Evolutionary conservation across 1,140 invertebrate species (phyloP).

Genomic region (Tetraneura akinire): DNA sequence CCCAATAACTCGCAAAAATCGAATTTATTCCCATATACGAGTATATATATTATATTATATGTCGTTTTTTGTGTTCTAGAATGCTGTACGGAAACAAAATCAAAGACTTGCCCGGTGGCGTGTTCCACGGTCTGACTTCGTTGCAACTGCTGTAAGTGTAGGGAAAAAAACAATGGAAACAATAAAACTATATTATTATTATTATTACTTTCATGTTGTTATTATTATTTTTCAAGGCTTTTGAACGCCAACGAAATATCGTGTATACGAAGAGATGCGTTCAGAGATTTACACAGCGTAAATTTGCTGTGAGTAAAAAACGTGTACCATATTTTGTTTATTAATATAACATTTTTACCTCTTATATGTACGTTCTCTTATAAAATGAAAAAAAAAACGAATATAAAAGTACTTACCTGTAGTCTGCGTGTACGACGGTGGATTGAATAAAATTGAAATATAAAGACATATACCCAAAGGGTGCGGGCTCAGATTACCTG

Average conservation of each 20-base stretch:
- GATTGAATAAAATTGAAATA: slow-evolving; percentile 26
- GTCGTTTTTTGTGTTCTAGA: slow-evolving; percentile 62
- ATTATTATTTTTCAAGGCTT: slow-evolving; percentile 66
- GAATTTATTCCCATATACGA: no score
- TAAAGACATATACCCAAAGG: not conserved
- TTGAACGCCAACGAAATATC: slow-evolving; percentile 98
- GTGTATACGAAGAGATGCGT: slow-evolving; percentile 91
- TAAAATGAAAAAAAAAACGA: slow-evolving; percentile 3
- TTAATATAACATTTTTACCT: not conserved
- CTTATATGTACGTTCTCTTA: not conserved
- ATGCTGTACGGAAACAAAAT: slow-evolving; percentile 98
- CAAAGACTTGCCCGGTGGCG: slow-evolving; percentile 85
- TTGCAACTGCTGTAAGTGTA: slow-evolving; percentile 90
- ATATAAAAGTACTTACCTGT: not conserved
- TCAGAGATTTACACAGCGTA: slow-evolving; percentile 86
- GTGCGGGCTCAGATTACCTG: slow-evolving; percentile 34
- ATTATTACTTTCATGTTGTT: not conserved
- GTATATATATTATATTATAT: not conserved
- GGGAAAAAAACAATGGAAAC: slow-evolving; percentile 5
- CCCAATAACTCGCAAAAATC: slow-evolving; percentile 25
- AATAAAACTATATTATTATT: slow-evolving; percentile 5
- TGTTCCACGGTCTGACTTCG: slow-evolving; percentile 89
- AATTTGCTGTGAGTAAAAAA: slow-evolving; percentile 81
- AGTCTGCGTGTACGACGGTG: not conserved
- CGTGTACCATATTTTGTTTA: not conserved